A percentile compares a stretch with the other conserved stretches of the same genome.
These are phyloP conservation scores for Eurytoma californica DNA, from an alignment of 2,888 invertebrate genomes.

Conservation along the genomic window DNA sequence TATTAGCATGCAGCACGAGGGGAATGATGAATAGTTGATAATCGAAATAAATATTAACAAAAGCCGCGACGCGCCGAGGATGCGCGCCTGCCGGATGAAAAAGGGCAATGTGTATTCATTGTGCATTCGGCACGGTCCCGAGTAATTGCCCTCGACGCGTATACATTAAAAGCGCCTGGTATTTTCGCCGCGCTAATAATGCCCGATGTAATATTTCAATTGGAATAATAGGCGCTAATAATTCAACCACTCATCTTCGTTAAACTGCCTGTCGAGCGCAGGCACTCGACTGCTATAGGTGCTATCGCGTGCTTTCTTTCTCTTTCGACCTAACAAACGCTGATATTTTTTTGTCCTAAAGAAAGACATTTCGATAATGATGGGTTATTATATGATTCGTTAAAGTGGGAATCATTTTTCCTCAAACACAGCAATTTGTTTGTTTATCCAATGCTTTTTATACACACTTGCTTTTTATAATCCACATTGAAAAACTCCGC, in stretches of 20 bases:
- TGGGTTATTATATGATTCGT: background rate
- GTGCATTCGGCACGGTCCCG: background rate
- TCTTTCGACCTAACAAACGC: background rate
- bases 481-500: background rate
- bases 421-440: background rate
- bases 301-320: background rate
- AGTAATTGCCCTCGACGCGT: conserved; percentile 15
- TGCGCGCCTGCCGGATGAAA: background rate
- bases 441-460: background rate
- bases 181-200: conserved; percentile 46
- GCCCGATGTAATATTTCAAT: conserved; percentile 53
- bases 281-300: background rate
- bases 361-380: conserved; percentile 6
- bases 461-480: too few relatives aligned
- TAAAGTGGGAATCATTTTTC: conserved; percentile 1
- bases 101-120: conserved; percentile 36
- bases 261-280: conserved; percentile 30
- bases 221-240: conserved; percentile 53
- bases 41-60: conserved; percentile 45
- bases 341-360: conserved; percentile 36
- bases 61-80: background rate
- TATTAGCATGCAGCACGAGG: conserved; percentile 18
- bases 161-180: conserved; percentile 23
- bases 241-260: conserved; percentile 49
- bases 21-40: conserved; percentile 31